These are phyloP conservation scores for Caenorhabditis panamensis DNA, from an alignment of 2,888 invertebrate species.

Conservation along the genomic window DNA sequence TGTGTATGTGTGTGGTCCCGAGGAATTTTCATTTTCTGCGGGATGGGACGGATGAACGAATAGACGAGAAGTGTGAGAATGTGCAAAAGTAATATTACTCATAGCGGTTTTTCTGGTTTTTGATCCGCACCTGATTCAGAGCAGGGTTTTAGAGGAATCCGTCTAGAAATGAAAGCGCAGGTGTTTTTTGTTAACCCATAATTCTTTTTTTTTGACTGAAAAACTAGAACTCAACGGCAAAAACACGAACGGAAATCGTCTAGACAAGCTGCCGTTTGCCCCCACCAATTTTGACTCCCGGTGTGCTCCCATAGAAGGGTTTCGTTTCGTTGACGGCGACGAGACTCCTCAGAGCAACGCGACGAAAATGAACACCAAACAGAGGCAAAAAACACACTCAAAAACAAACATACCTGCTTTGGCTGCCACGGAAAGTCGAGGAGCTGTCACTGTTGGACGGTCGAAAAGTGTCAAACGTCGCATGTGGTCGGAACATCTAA, in stretches of 20 bases:
- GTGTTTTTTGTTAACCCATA: too few species aligned
- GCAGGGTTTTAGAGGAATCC: too few species aligned
- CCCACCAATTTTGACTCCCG: background rate
- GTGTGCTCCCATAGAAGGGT: background rate
- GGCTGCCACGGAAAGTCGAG: slow-evolving; percentile 58
- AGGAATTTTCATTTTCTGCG: background rate
- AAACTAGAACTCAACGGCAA: background rate
- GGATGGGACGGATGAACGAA: background rate
- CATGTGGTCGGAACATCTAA: slow-evolving; percentile 63
- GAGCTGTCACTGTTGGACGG: slow-evolving; percentile 63
- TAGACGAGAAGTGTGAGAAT: too few species aligned
- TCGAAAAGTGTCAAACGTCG: slow-evolving; percentile 69
- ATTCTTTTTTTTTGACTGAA: background rate
- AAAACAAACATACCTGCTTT: slow-evolving; percentile 60
- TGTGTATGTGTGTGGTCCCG: slow-evolving; percentile 3
- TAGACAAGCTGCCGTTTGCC: background rate
- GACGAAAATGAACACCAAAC: slow-evolving; percentile 31
- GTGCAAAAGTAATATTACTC: background rate
- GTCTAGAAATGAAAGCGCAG: too few species aligned
- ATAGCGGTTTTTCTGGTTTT: background rate
- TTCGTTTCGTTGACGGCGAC: slow-evolving; percentile 17
- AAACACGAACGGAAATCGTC: background rate
- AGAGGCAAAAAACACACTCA: slow-evolving; percentile 5
- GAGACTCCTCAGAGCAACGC: background rate
- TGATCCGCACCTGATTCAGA: too few species aligned